Evolutionary conservation across 2,797 vertebrate species (phyloP).

Genomic region (Pogonophryne albipinna): DNA sequence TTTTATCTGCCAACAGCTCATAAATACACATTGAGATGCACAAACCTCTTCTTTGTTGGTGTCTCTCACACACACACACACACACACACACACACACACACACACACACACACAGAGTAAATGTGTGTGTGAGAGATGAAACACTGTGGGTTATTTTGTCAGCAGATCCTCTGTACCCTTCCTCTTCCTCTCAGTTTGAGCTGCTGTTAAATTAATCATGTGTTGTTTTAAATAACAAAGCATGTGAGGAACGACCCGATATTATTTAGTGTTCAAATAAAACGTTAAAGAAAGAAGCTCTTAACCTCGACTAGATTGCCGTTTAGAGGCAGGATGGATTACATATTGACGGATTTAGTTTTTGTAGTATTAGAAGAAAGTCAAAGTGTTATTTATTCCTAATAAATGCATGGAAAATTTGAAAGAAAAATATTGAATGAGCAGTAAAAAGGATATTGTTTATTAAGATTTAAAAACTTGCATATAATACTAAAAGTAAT

Average conservation of each 20-base stretch:
- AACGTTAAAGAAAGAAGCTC: no score
- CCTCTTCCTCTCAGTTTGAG: conserved; percentile 26
- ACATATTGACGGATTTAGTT: background rate
- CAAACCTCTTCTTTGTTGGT: conserved; percentile 27
- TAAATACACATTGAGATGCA: conserved; percentile 51
- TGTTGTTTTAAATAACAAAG: conserved; percentile 20
- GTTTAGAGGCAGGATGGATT: background rate
- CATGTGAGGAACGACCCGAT: conserved; percentile 13
- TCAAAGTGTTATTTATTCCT: no score
- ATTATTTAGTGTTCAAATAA: background rate
- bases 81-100: background rate
- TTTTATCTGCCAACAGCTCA: conserved; percentile 69
- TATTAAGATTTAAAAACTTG: no score
- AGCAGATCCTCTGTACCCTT: conserved; percentile 14
- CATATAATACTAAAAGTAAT: no score
- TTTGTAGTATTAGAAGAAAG: no score
- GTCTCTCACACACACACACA: conserved; percentile 8
- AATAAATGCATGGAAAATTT: no score
- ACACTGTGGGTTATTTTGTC: conserved; percentile 15
- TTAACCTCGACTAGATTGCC: no score
- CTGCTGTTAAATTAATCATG: conserved; percentile 34
- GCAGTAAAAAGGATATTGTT: no score
- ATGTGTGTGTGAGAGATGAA: conserved; percentile 51
- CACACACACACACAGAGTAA: background rate
- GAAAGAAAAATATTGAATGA: no score